Base-by-base conservation (phyloP, 2,797 vertebrate species). In the Ctenopoma multispine region DNA sequence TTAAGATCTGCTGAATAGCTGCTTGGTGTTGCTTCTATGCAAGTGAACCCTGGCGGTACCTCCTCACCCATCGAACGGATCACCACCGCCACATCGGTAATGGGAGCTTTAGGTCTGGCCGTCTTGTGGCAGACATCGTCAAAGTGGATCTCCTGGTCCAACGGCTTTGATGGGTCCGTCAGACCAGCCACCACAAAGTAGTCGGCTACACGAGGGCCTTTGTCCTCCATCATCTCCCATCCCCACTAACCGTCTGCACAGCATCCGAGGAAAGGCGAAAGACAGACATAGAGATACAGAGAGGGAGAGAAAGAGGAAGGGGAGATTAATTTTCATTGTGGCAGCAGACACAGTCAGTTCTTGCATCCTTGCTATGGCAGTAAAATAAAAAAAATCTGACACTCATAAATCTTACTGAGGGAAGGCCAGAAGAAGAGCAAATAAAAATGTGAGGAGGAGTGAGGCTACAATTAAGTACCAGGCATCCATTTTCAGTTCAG, bases 181-280 rank as follows among this genome's bases (percentile, higher is more conserved):
- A 98, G 92, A 72, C 97, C 97, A 5, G 97, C 97, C 73, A 98
- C 95, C 82, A 98, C 97, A 64, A 98, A 98, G 93, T 98, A 98
- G 93, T 98, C 97, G 24, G 96, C 96, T 81, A 98, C 97, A 87
- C 96, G 97, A 76, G 95, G 95, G 65, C 96, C 96, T 92, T 96
- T 97, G 93, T 98, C 96, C 94, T 98, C 97, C 94, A 96, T 95
- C 96, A 90, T 97, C 88, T 95, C 95, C 95, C 95, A 96, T 96
- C 85, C 92, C 94, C 94, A 58, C 92, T 83, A 2, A 84, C 67
- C 85, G 62, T 69, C 77, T 93, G 69, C 41, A 65, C 1, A 4
- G 12, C 4, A 5, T 63, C 54, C 63, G 51, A 62, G 57, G 18
- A 12, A 31, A 15, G 27, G 38, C 65, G n/a, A 10, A 12, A 59